Percentiles rank a stretch among this genome's conserved stretches.
Conservation (phyloP, 2,888 invertebrate genomes). For the Chloromyia formosa region DNA sequence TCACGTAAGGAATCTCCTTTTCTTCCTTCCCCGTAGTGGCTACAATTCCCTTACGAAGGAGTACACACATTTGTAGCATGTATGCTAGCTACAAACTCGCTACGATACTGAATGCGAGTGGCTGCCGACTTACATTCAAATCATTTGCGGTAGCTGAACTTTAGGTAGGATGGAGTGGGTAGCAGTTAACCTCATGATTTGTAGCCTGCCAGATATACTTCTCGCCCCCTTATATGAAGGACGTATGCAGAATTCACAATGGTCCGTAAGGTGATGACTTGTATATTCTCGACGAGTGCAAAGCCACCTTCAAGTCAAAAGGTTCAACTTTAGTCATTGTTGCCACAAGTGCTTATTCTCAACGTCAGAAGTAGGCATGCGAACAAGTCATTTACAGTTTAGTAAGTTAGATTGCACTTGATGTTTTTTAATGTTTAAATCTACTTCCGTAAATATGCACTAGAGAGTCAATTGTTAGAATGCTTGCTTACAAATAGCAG, state of each 20-base stretch:
- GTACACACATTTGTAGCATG: neutral
- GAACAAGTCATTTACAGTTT: conserved; percentile 13
- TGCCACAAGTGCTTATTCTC: neutral
- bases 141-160: neutral
- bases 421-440: conserved; percentile 3
- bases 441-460: conserved; percentile 4
- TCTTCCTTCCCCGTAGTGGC: too few species aligned
- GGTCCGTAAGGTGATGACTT: neutral
- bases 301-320: neutral
- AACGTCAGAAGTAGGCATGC: neutral
- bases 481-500: neutral
- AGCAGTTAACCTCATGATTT: neutral
- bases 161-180: neutral
- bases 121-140: neutral
- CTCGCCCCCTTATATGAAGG: neutral
- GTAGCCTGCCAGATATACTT: neutral
- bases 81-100: neutral
- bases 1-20: neutral
- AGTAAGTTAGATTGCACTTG: neutral
- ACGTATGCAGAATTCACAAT: neutral
- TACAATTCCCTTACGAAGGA: neutral
- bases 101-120: neutral
- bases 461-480: neutral
- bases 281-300: neutral
- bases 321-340: conserved; percentile 7